These are phyloP conservation scores for Agrotis clavis DNA, from an alignment of 2,888 invertebrate species.

Conservation along the genomic window DNA sequence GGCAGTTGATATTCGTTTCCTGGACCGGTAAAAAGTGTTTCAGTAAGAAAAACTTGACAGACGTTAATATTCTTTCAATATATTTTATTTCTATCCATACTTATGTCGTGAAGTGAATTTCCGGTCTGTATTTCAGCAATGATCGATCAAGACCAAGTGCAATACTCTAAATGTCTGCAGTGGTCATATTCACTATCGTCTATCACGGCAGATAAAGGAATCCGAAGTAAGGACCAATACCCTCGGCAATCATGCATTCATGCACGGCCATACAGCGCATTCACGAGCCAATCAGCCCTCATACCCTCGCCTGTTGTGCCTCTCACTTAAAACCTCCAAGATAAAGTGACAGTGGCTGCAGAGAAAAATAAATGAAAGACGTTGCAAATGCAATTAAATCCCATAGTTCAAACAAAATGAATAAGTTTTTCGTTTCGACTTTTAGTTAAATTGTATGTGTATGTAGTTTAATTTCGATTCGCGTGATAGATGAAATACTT, in stretches of 20 bases:
- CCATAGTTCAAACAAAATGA: no score
- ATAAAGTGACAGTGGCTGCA: not conserved
- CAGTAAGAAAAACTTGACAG: not conserved
- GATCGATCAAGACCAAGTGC: not conserved
- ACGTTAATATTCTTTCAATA: not conserved
- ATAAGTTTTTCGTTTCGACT: no score
- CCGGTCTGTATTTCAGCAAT: no score
- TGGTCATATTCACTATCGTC: constrained; percentile 19
- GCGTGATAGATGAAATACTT: no score
- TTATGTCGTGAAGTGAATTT: not conserved
- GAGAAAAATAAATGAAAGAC: no score
- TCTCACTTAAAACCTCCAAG: not conserved
- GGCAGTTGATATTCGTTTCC: constrained; percentile 8
- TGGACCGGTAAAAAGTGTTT: not conserved
- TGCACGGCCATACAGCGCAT: not conserved
- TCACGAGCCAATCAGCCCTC: constrained; percentile 43
- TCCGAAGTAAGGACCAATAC: constrained; percentile 15
- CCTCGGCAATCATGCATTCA: constrained; percentile 19
- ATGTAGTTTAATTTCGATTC: no score
- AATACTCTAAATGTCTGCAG: constrained; percentile 17
- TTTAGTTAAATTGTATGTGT: no score
- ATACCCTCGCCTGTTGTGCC: constrained; percentile 7
- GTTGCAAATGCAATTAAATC: no score
- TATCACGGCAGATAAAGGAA: constrained; percentile 20
- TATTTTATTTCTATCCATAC: not conserved